Percentiles rank a stretch among this genome's conserved stretches.
These are phyloP conservation scores for Pseudomyrmex dendroicus DNA, from an alignment of 1,140 invertebrate genomes.

Conservation along the genomic window DNA sequence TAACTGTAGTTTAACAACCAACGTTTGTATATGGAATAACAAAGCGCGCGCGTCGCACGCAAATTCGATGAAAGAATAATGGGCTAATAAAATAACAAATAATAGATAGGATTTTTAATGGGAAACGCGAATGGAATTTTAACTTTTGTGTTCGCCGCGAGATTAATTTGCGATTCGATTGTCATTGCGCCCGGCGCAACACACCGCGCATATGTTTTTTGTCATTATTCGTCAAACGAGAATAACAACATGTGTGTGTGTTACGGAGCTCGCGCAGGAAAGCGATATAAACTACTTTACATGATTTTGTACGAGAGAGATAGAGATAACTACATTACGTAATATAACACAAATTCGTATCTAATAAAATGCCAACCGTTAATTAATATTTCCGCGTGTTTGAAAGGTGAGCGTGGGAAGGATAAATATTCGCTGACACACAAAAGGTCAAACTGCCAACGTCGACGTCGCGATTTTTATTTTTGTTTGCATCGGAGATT, in stretches of 20 bases:
- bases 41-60: background rate
- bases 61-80: slow-evolving; percentile 49
- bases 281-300: slow-evolving; percentile 51
- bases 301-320: slow-evolving; percentile 53
- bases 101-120: slow-evolving; percentile 45
- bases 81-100: slow-evolving; percentile 48
- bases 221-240: slow-evolving; percentile 34
- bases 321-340: slow-evolving; percentile 9
- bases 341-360: slow-evolving; percentile 36
- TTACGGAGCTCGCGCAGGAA: slow-evolving; percentile 20
- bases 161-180: slow-evolving; percentile 56
- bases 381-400: slow-evolving; percentile 26
- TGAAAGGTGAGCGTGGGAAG: background rate
- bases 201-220: slow-evolving; percentile 26
- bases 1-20: slow-evolving; percentile 24
- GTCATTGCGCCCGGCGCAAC: background rate
- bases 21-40: background rate
- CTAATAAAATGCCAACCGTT: slow-evolving; percentile 47
- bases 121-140: slow-evolving; percentile 28
- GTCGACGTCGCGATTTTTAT: slow-evolving; percentile 13
- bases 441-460: slow-evolving; percentile 27
- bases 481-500: background rate
- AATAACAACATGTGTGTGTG: background rate
- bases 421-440: slow-evolving; percentile 10
- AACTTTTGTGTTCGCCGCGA: slow-evolving; percentile 36